Conservation (phyloP, 2,888 invertebrate species). For the Atethmia centrago region DNA sequence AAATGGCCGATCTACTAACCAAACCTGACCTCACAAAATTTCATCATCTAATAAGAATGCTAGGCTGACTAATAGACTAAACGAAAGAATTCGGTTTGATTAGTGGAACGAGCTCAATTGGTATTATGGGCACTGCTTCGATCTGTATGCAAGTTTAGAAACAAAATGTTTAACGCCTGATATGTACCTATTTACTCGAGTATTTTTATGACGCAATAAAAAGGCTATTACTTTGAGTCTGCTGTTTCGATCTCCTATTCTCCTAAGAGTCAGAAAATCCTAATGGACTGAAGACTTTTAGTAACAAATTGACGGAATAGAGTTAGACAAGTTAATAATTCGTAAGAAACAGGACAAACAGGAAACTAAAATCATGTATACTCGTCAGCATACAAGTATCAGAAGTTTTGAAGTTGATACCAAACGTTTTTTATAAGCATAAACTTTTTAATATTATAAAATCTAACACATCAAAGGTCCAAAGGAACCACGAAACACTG, state of each 20-base stretch:
- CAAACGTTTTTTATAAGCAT: not conserved
- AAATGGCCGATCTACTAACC: constrained; percentile 3
- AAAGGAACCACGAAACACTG: too few species aligned
- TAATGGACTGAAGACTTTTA: not conserved
- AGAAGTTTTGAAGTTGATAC: not conserved
- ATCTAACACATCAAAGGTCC: too few species aligned
- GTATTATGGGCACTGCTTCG: constrained; percentile 71
- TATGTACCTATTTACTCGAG: constrained; percentile 24
- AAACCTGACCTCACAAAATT: constrained; percentile 58
- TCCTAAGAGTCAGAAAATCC: not conserved
- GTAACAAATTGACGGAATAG: not conserved
- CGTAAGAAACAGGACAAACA: not conserved
- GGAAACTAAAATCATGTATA: not conserved
- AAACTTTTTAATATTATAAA: too few species aligned
- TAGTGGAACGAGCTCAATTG: constrained; percentile 84
- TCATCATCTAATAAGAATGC: constrained; percentile 77
- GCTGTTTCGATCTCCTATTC: constrained; percentile 1
- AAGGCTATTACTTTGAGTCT: constrained; percentile 10
- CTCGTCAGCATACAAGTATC: not conserved
- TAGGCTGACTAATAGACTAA: constrained; percentile 77
- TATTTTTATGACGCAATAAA: constrained; percentile 35
- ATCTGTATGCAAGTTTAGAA: constrained; percentile 64
- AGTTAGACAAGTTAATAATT: not conserved
- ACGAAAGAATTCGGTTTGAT: constrained; percentile 81
- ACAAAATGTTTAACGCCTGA: constrained; percentile 49